Conservation (phyloP, 2,113 vertebrate species). For the Collichthys lucidus region DNA sequence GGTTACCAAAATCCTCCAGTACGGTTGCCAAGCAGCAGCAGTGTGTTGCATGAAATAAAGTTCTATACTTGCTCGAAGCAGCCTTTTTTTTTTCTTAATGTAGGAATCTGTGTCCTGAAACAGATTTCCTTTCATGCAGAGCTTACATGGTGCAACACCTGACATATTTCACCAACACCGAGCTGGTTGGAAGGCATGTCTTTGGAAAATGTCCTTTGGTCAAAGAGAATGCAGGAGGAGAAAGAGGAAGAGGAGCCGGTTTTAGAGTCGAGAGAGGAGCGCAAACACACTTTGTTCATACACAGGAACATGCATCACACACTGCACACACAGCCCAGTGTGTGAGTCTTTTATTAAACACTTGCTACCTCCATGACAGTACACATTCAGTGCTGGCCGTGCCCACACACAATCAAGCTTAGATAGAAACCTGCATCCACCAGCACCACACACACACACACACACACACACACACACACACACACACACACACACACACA, state of each 20-base stretch:
- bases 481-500: no score
- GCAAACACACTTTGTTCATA: neutral
- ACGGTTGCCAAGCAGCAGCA: neutral
- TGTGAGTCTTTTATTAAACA: neutral
- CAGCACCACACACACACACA: conserved; percentile 32
- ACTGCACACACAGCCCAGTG: neutral
- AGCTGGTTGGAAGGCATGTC: conserved; percentile 8
- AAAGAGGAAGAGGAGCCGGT: conserved; percentile 6
- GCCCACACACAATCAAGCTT: conserved; percentile 41
- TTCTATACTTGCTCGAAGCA: conserved; percentile 1
- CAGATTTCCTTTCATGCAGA: neutral
- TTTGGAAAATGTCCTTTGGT: conserved; percentile 12
- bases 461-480: conserved; percentile 7
- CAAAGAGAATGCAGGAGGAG: neutral
- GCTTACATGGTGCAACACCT: neutral
- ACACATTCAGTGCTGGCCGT: neutral
- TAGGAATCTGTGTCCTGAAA: neutral
- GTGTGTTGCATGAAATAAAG: neutral
- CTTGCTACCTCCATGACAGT: conserved; percentile 25
- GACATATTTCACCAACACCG: neutral
- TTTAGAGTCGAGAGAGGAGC: neutral
- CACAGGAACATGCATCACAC: neutral
- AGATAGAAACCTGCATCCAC: conserved; percentile 14
- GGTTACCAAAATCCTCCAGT: neutral
- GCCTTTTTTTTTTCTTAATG: neutral